Evolutionary conservation across 2,113 vertebrate genomes (phyloP).

Genomic region (Gorsachius goisagi): DNA sequence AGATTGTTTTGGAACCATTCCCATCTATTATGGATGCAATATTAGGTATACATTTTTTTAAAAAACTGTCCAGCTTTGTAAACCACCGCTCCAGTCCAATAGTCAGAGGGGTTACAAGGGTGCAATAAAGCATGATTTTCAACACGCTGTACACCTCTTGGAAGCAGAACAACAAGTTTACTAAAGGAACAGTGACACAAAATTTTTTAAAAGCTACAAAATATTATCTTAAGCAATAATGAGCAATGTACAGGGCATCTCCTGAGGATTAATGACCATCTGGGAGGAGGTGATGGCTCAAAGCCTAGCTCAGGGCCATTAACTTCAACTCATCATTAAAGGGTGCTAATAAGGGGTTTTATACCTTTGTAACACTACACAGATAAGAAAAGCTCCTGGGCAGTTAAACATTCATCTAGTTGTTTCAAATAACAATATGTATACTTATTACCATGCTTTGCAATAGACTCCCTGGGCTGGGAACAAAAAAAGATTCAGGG

Average conservation of each 20-base stretch:
- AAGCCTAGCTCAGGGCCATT: neutral
- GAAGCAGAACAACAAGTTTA: neutral
- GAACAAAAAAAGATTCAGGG: accelerated
- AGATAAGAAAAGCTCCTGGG: neutral
- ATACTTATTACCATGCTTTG: neutral
- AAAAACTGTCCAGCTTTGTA: neutral
- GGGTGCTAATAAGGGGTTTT: neutral
- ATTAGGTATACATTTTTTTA: neutral
- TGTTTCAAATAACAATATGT: neutral
- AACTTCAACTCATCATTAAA: neutral
- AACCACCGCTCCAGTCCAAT: neutral
- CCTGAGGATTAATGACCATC: neutral
- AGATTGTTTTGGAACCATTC: conserved; percentile 58
- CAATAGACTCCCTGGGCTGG: neutral
- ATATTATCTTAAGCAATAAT: neutral
- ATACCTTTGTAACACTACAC: neutral
- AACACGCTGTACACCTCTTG: neutral
- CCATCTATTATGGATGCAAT: conserved; percentile 52
- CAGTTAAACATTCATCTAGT: neutral
- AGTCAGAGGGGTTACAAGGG: neutral
- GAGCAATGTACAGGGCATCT: neutral
- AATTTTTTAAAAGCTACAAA: neutral
- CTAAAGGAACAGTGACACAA: neutral
- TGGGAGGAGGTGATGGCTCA: neutral
- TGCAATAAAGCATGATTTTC: neutral